phyloP scores from a whole-genome alignment of 1,140 invertebrate genomes.

The Bombyx mori region DNA sequence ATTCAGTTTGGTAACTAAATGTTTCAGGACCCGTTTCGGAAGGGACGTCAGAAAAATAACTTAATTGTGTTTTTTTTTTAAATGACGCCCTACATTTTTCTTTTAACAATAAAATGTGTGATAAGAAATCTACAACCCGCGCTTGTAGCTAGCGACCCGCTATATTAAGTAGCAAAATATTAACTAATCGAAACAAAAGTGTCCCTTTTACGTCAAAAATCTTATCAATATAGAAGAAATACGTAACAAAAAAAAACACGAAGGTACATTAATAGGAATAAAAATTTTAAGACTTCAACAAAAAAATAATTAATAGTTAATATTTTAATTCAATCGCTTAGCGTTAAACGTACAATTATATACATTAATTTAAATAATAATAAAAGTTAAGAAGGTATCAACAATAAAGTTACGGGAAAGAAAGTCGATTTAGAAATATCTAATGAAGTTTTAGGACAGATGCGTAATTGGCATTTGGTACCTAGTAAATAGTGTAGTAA shows the following conservation, averaged over 20 bases:
- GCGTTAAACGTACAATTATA: conserved; percentile 12
- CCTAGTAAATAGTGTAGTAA: no score
- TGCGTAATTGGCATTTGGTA: no score
- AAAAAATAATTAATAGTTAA: conserved; percentile 26
- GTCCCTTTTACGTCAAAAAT: conserved; percentile 41
- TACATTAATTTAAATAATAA: conserved; percentile 1
- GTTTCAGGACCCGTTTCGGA: conserved; percentile 57
- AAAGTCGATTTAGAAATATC: no score
- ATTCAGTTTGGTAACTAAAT: conserved; percentile 60
- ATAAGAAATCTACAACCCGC: conserved; percentile 40
- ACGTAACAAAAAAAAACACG: conserved; percentile 35
- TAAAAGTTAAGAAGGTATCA: background rate
- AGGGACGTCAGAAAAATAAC: no score
- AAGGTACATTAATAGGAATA: conserved; percentile 65
- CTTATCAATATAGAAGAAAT: conserved; percentile 23
- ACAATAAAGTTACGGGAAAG: background rate
- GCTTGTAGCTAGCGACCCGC: conserved; percentile 28
- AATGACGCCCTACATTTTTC: background rate
- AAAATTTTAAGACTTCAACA: conserved; percentile 60
- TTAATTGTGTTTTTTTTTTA: no score
- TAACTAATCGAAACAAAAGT: conserved; percentile 27
- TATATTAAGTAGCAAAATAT: conserved; percentile 38
- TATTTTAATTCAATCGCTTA: conserved; percentile 15
- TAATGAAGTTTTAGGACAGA: no score
- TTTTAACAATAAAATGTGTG: conserved; percentile 3